Percentiles rank a stretch among this genome's conserved stretches.
Conservation (phyloP, 2,888 invertebrate genomes). For the Eupithecia dodoneata region DNA sequence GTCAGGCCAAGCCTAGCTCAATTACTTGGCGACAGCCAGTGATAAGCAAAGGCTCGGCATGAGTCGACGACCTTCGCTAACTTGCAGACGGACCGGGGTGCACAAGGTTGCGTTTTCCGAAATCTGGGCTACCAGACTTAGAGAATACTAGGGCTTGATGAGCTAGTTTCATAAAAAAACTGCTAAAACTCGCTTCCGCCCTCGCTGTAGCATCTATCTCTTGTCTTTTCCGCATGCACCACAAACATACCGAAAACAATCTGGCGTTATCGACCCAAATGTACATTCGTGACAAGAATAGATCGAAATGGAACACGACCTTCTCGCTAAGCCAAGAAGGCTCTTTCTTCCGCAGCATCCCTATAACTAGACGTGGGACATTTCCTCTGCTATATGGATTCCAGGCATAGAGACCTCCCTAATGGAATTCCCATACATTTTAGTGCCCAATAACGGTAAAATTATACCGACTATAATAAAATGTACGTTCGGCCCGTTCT, state of each 20-base stretch:
- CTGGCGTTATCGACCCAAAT: background rate
- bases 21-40: background rate
- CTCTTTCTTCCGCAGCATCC: conserved; percentile 1
- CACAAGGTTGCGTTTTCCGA: background rate
- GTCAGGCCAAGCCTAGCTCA: background rate
- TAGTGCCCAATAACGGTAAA: conserved; percentile 48
- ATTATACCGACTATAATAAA: conserved; percentile 49
- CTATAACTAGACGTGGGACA: background rate
- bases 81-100: too few species aligned
- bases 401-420: conserved; percentile 37
- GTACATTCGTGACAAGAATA: conserved; percentile 9
- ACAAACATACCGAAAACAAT: background rate
- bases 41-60: too few species aligned
- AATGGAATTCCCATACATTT: conserved; percentile 57
- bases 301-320: background rate
- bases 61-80: too few species aligned
- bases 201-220: background rate
- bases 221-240: background rate
- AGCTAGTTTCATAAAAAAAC: background rate
- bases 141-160: background rate
- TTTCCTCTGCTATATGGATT: conserved; percentile 43
- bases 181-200: background rate
- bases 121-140: background rate
- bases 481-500: conserved; percentile 26
- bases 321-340: background rate